These are phyloP conservation scores for Cheumatopsyche charites DNA, from an alignment of 1,140 invertebrate genomes.

Conservation along the genomic window DNA sequence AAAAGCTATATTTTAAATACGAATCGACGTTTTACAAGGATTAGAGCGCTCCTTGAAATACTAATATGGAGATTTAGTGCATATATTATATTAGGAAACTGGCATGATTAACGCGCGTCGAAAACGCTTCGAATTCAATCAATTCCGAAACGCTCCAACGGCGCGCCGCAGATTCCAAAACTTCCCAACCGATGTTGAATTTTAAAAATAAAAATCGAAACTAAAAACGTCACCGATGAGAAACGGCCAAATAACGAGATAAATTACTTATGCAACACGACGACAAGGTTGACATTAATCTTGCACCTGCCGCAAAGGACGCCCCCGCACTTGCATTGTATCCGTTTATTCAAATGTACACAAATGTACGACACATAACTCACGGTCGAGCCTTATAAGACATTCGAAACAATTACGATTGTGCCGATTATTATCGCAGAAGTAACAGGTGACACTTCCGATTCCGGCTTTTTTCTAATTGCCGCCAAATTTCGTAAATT, in stretches of 20 bases:
- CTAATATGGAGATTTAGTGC: slow-evolving; percentile 2
- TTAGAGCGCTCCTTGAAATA: slow-evolving; percentile 19
- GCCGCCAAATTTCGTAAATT: too few species aligned
- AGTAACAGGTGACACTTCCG: too few species aligned
- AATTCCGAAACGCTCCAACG: too few species aligned
- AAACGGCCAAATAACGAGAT: slow-evolving; percentile 4
- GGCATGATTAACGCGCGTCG: too few species aligned
- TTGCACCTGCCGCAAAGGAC: slow-evolving; percentile 32
- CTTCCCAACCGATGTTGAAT: too few species aligned
- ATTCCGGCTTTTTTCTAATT: too few species aligned
- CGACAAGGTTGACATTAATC: slow-evolving; percentile 35
- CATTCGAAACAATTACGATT: too few species aligned
- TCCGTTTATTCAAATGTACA: slow-evolving; percentile 29
- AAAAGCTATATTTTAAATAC: slow-evolving; percentile 14
- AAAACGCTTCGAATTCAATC: too few species aligned
- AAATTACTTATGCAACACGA: slow-evolving; percentile 24
- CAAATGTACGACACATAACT: background rate
- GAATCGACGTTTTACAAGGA: slow-evolving; percentile 27
- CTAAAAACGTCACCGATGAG: background rate
- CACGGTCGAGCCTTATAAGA: background rate
- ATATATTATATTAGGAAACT: background rate
- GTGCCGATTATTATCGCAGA: too few species aligned
- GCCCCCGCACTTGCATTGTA: slow-evolving; percentile 26
- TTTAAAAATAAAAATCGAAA: too few species aligned
- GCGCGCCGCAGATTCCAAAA: too few species aligned